These are phyloP conservation scores for Euleptes europaea DNA, from an alignment of 2,113 vertebrate genomes.

Conservation along the genomic window DNA sequence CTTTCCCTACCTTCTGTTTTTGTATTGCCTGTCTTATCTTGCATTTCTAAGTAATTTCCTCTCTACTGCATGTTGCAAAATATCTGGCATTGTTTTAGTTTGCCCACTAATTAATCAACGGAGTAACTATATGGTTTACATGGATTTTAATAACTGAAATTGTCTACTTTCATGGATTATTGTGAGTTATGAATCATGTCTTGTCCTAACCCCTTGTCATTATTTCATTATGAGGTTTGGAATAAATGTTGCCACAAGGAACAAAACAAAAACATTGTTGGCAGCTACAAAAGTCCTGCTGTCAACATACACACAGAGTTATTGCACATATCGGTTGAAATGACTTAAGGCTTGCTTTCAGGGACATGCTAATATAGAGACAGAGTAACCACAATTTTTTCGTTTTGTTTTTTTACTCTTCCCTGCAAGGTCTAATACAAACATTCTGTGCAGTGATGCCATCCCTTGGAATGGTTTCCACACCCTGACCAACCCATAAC, in stretches of 20 bases:
- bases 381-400: no score
- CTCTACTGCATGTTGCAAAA: not conserved
- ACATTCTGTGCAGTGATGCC: no score
- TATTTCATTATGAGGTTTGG: not conserved
- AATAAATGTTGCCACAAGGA: not conserved
- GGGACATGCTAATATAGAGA: no score
- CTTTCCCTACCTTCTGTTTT: not conserved
- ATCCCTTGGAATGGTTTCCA: no score
- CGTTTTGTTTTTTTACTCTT: no score
- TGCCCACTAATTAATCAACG: not conserved
- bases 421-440: no score
- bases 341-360: not conserved
- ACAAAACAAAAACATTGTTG: not conserved
- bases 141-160: not conserved
- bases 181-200: not conserved
- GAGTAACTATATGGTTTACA: not conserved
- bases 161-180: not conserved
- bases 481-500: no score
- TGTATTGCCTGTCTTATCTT: not conserved
- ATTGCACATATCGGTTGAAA: not conserved
- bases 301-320: not conserved
- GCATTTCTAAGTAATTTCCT: not conserved
- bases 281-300: not conserved
- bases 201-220: not conserved
- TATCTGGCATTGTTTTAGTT: not conserved